A percentile compares a stretch with the other conserved stretches of the same genome.
Conservation (phyloP, 1,140 invertebrate genomes). For the Phthorimaea operculella region DNA sequence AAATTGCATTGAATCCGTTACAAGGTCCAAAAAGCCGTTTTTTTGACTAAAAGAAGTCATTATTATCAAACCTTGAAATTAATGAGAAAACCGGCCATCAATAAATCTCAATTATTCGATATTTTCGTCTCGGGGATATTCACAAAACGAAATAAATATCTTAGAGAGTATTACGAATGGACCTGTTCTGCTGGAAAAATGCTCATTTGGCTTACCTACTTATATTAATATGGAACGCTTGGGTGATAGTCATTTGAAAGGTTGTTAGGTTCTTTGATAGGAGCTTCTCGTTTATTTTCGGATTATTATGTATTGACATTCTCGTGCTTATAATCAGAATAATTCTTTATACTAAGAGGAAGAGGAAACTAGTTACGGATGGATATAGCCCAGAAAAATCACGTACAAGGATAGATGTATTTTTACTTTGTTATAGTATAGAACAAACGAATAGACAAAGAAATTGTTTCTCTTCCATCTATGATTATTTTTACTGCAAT, state of each 20-base stretch:
- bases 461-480: too few species aligned
- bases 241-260: constrained; percentile 12
- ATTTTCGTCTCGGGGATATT: neutral
- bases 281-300: neutral
- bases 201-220: constrained; percentile 40
- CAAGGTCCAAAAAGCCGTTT: neutral
- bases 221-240: constrained; percentile 26
- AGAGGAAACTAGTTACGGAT: too few species aligned
- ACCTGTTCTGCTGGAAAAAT: constrained; percentile 27
- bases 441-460: too few species aligned
- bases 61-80: neutral
- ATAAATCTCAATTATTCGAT: neutral
- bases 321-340: too few species aligned
- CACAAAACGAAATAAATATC: neutral
- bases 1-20: neutral
- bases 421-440: too few species aligned
- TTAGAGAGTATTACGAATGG: neutral
- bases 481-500: too few species aligned
- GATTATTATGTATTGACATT: too few species aligned
- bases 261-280: neutral
- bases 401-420: too few species aligned
- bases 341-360: too few species aligned
- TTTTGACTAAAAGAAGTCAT: too few species aligned
- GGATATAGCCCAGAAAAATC: too few species aligned
- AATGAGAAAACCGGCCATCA: constrained; percentile 1